phyloP scores from a whole-genome alignment of 1,140 invertebrate species.

The Linepithema humile region DNA sequence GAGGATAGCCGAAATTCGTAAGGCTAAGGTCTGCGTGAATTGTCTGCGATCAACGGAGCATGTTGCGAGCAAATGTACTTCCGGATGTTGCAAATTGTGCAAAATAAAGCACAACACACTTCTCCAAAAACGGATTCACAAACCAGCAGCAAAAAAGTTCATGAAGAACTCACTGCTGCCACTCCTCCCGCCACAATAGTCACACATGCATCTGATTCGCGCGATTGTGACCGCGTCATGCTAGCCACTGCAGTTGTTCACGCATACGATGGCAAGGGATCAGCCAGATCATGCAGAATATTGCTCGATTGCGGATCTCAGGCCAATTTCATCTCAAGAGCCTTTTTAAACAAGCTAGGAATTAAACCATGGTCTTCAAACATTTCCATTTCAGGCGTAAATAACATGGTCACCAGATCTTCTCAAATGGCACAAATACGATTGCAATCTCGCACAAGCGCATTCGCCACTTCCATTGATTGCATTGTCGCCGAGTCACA shows the following conservation, averaged over 20 bases:
- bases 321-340: not conserved
- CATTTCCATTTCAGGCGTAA: not conserved
- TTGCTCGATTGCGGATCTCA: constrained; percentile 14
- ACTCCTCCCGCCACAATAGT: not conserved
- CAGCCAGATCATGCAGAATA: not conserved
- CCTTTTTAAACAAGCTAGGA: not conserved
- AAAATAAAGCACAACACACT: not conserved
- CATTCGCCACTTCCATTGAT: not conserved
- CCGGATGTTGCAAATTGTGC: not conserved
- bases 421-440: not conserved
- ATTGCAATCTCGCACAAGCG: not conserved
- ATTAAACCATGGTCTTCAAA: not conserved
- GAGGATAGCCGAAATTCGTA: not conserved
- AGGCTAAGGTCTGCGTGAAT: not conserved
- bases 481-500: not conserved
- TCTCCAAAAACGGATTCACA: not conserved
- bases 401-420: not conserved
- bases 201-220: not conserved
- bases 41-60: not conserved
- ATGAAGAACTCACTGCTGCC: not conserved
- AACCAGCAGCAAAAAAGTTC: too few species aligned
- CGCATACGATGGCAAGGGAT: not conserved
- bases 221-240: not conserved
- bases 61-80: not conserved
- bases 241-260: not conserved